These are phyloP conservation scores for Drosophila testacea DNA, from an alignment of 2,888 invertebrate species.

Conservation along the genomic window DNA sequence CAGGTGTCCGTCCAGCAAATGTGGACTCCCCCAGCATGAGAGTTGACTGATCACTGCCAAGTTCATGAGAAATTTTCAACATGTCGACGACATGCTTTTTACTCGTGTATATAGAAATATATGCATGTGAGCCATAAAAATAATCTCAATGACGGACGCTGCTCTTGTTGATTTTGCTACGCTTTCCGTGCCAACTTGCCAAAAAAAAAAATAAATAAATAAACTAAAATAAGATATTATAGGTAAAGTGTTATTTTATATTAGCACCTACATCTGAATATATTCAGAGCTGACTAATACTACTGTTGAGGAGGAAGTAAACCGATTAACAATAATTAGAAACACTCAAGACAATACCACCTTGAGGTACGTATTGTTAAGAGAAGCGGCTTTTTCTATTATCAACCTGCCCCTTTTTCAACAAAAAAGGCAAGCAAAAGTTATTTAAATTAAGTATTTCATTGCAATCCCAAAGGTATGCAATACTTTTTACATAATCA, in stretches of 20 bases:
- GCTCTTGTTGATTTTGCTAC: constrained; percentile 53
- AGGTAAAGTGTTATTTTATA: constrained; percentile 21
- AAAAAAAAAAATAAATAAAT: constrained; percentile 38
- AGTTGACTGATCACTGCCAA: constrained; percentile 49
- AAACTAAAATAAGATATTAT: constrained; percentile 5
- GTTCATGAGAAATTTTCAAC: constrained; percentile 52
- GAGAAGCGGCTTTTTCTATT: constrained; percentile 3
- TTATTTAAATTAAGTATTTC: constrained; percentile 9
- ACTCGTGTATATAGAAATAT: constrained; percentile 20
- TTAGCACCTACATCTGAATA: constrained; percentile 29
- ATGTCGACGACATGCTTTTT: constrained; percentile 13
- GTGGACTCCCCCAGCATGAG: neutral
- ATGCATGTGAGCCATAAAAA: constrained; percentile 50
- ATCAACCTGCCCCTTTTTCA: constrained; percentile 31
- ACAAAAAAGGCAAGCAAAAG: constrained; percentile 9
- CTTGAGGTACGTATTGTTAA: constrained; percentile 26
- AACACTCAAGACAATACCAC: neutral
- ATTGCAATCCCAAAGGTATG: constrained; percentile 36
- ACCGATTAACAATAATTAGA: constrained; percentile 24
- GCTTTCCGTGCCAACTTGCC: constrained; percentile 67
- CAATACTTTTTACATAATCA: constrained; percentile 8
- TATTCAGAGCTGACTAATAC: neutral
- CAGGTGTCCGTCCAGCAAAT: constrained; percentile 33
- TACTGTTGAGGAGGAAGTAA: constrained; percentile 11
- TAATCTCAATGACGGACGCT: constrained; percentile 65